Conservation (phyloP, 2,888 invertebrate species). For the Eremobia ochroleuca region DNA sequence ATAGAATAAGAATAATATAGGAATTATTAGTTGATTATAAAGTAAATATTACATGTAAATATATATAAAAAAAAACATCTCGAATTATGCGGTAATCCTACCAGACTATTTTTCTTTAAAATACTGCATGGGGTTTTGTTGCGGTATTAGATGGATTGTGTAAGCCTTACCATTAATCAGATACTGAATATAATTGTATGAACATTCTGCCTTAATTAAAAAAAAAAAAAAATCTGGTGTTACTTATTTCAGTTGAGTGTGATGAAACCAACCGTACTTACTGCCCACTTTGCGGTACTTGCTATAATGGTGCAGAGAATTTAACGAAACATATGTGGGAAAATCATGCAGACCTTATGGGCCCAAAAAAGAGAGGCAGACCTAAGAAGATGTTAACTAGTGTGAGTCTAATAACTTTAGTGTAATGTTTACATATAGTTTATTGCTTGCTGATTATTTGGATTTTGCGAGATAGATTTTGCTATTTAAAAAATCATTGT, state of each 20-base stretch:
- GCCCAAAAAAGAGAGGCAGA: constrained; percentile 86
- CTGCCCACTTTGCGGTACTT: constrained; percentile 83
- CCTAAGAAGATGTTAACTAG: constrained; percentile 84
- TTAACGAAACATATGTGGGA: constrained; percentile 85
- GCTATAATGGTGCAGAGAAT: constrained; percentile 78
- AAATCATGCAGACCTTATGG: constrained; percentile 83
- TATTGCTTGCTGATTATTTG: constrained; percentile 1
- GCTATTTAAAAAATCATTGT: not conserved
- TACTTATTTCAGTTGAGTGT: constrained; percentile 75
- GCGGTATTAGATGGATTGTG: not conserved
- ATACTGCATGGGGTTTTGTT: not conserved
- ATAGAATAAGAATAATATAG: not conserved
- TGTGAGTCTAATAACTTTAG: constrained; percentile 71
- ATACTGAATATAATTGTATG: not conserved
- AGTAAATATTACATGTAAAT: not conserved
- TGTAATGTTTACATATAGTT: not conserved
- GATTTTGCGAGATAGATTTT: not conserved
- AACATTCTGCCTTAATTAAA: not conserved
- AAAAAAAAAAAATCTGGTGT: not conserved
- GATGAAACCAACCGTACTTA: constrained; percentile 78
- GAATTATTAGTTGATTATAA: not conserved
- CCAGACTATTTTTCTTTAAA: not conserved
- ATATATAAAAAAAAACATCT: not conserved
- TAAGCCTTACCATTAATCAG: not conserved
- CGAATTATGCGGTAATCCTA: not conserved